Percentiles rank a stretch among this genome's conserved stretches.
phyloP scores from a whole-genome alignment of 2,888 invertebrate species.

The Macrophya annulata region DNA sequence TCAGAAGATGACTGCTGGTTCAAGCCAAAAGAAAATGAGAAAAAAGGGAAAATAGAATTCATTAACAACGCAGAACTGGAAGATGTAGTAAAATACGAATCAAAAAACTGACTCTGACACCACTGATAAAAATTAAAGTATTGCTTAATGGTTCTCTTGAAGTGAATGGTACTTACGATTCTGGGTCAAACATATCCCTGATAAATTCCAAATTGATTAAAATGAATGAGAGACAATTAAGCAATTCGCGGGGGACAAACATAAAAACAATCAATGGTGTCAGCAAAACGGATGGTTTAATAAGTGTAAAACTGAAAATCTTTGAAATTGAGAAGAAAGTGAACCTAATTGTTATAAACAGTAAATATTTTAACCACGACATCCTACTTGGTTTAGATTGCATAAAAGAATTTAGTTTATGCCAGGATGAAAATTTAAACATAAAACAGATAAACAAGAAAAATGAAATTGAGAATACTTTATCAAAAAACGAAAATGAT shows the following conservation, averaged over 20 bases:
- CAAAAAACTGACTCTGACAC: constrained; percentile 52
- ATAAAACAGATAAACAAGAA: constrained; percentile 58
- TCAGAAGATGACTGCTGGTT: constrained; percentile 55
- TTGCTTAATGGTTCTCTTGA: constrained; percentile 56
- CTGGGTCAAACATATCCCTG: constrained; percentile 61
- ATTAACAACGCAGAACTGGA: constrained; percentile 45
- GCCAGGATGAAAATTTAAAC: constrained; percentile 62
- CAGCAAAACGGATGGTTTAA: constrained; percentile 58
- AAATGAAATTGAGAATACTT: neutral
- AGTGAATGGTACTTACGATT: constrained; percentile 60
- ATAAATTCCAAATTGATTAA: constrained; percentile 62
- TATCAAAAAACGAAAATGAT: constrained; percentile 33
- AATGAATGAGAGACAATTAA: constrained; percentile 48
- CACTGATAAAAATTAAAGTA: constrained; percentile 42
- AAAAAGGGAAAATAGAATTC: constrained; percentile 43
- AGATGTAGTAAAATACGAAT: constrained; percentile 8
- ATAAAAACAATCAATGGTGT: constrained; percentile 62
- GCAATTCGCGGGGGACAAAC: constrained; percentile 50
- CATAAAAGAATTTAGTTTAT: constrained; percentile 61
- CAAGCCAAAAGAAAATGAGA: constrained; percentile 50
- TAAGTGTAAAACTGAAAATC: constrained; percentile 59
- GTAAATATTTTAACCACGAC: constrained; percentile 61
- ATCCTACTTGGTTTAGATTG: constrained; percentile 61
- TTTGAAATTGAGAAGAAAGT: constrained; percentile 50
- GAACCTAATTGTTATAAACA: constrained; percentile 57